Base-by-base conservation (phyloP, 92 coral and sea anemone genomes). In the Palythoa heliodiscus region DNA sequence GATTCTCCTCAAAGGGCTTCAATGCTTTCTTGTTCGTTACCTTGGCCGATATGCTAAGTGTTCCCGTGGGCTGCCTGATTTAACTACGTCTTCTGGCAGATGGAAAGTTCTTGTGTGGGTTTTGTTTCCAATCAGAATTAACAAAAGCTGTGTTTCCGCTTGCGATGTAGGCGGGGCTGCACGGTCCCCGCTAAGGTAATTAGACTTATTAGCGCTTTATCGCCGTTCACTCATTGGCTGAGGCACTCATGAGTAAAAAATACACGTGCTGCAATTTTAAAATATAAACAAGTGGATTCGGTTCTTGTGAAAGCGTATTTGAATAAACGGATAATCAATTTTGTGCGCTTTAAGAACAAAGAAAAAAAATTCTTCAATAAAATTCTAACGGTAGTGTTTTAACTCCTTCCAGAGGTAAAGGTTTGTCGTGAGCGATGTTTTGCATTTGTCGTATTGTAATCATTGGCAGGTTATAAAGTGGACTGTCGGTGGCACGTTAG, bases 111-210 rank as follows among this genome's bases (percentile, higher is more conserved):
- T 76, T 88, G 86, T 77, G 88, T 88, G 89, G 86, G 69, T 89
- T 86, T 90, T 90, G 93, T 92, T 91, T 91, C 89, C 84, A 91
- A 75, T 89, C 88, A 71, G 47, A 70, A 87, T 90, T 78, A 87
- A 89, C 95, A 92, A 94, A 76, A 77, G 92, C 83, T 78, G 89
- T 85, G 95, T 92, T 91, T 88, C 92, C 95, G 89, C 73, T 87
- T 77, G 37, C 61, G 24, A 57, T 74, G 92, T 85, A 87, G 98
- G 95, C 95, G 98, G 88, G 93, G 87, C 81, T 22, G 68, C 24
- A 57, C 70, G 68, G 14, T 43, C 71, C 77, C 88, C 38, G 76
- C 83, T 72, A 77, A 89, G 83, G 76, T 72, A 84, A 89, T 84
- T 77, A 83, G 63, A 89, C 88, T 83, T 77, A 87, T 90, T 87